Base-by-base conservation (phyloP, 2,888 invertebrate genomes). In the Auanema sp. region DNA sequence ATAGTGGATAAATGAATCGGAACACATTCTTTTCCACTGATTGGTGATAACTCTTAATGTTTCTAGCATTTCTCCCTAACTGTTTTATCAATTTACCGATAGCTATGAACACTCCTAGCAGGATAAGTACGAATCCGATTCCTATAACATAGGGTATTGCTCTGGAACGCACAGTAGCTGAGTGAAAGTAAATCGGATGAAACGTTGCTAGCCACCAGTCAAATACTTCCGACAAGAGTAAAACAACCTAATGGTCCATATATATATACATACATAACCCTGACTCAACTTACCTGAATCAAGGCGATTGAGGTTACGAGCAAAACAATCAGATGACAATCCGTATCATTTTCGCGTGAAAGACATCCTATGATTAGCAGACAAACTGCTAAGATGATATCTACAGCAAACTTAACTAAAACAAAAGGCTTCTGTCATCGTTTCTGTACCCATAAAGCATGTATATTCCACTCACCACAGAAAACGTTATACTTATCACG, bases 191-290 rank as follows among this genome's bases (percentile, higher is more conserved):
- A 16, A 74, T 67, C 1, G 73, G 73, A 3, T 69, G 71, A 56
- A 69, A 74, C 1, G 73, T 71, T 2, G 73, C 73, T 33, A 74
- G 42, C 18, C 64, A 69, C 71, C 71, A 74, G 55, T 74, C 73
- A 41, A 71, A 67, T 16, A 74, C 71, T 55, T 74, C 73, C 24
- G 71, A 71, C 2, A 74, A 52, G 0, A 74, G 63, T 1, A 74
- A 60, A n/a, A 74, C 69, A 0, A 65, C 69, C 71, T 73, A 60
- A 23, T 58, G 55, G 16, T 14, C 25, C 14, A 14, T 8, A 11
- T n/a, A 11, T 40, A 54, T n/a, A 12, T 1, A 40, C 18, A 12
- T n/a, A 25, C n/a, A 54, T 24, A 12, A n/a, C 25, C 40, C 25
- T 12, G 18, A 11, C 25, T 24, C 41, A 14, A 33, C n/a, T n/a